Percentiles rank a stretch among this genome's conserved stretches.
Evolutionary conservation across 2,797 vertebrate genomes (phyloP).

Genomic region (Microhierax caerulescens): DNA sequence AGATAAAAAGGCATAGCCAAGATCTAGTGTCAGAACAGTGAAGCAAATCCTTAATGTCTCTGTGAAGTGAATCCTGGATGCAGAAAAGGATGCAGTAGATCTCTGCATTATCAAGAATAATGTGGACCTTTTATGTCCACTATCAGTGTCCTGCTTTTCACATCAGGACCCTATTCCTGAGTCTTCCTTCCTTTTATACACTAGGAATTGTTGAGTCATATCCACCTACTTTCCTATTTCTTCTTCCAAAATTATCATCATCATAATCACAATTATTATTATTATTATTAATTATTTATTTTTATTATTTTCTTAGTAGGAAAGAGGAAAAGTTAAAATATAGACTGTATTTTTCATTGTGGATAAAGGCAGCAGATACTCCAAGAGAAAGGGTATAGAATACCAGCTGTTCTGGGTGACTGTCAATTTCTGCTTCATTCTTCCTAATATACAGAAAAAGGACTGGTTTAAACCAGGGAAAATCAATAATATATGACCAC

Average conservation of each 20-base stretch:
- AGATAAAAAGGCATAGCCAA: neutral
- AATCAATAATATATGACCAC: conserved; percentile 32
- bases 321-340: neutral
- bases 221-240: neutral
- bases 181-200: neutral
- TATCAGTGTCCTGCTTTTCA: neutral
- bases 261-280: neutral
- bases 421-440: neutral
- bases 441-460: neutral
- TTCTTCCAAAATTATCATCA: neutral
- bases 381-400: neutral
- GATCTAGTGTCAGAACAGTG: neutral
- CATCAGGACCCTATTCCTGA: neutral
- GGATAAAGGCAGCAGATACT: neutral
- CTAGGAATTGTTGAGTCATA: neutral
- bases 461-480: neutral
- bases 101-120: neutral
- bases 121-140: neutral
- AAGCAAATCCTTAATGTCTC: neutral
- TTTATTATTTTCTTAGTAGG: neutral
- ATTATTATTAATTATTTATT: neutral
- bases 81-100: neutral
- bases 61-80: neutral
- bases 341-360: neutral
- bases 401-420: neutral